Base-by-base conservation (phyloP, 2,113 vertebrate species). In the Perca schrenkii region DNA sequence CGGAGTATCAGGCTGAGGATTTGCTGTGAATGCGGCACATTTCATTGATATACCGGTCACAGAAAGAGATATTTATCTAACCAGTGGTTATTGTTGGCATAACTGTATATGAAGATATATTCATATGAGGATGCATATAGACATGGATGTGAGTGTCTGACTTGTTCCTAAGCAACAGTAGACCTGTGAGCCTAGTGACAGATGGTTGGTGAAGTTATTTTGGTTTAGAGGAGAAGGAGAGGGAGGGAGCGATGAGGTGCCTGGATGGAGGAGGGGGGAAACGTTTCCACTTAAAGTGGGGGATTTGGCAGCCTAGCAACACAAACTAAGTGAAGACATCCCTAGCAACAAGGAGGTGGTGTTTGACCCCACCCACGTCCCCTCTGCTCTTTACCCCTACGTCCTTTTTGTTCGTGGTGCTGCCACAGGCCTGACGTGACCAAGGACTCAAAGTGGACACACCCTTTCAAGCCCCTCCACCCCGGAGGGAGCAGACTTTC, bases 171-270 rank as follows among this genome's bases (percentile, higher is more conserved):
- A 94, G 95, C 94, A 96, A 96, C 95, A 91, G 90, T 85, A 91
- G 89, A 93, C 93, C 92, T 93, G 91, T 89, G 91, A 92, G 94
- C 90, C 89, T 92, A 86, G 89, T 91, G 93, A 94, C 95, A 95
- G 95, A 95, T 95, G 95, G 95, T 93, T 94, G 94, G 91, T 93
- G 89, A 94, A 95, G 95, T 95, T 95, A 95, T 96, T 95, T 95
- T 95, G 83, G 92, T 93, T 94, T 89, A 63, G 91, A 91, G 87
- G 89, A 88, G 86, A 87, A 80, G 86, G 70, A 79, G 75, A 80
- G 86, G 86, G 81, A 77, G 88, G 74, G 76, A 84, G 74, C 4
- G 50, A 79, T 54, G 79, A 86, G 89, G 87, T 82, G 79, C 88
- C 77, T 90, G 87, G 84, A 90, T 54, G 76, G 83, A 87, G 88